These are phyloP conservation scores for Apostichopus parvimensis DNA, from an alignment of 35 echinoderm and acorn worm genomes.

Conservation along the genomic window DNA sequence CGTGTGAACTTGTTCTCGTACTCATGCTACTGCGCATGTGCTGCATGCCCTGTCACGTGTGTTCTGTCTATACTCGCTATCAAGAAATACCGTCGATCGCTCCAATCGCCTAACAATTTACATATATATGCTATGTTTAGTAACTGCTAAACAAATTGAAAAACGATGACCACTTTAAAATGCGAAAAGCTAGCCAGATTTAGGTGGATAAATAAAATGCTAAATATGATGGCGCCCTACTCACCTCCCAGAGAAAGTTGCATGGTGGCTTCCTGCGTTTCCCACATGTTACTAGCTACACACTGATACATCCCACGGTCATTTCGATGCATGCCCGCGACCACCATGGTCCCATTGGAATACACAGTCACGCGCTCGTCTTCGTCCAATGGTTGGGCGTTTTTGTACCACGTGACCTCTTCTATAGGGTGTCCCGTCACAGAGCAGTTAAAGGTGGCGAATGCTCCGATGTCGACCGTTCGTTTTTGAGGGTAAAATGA, in stretches of 20 bases:
- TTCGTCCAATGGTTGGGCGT: slow-evolving; percentile 85
- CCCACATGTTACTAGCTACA: slow-evolving; percentile 89
- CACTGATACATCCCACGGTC: slow-evolving; percentile 98
- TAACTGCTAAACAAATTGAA: too few species aligned
- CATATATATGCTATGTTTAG: too few species aligned
- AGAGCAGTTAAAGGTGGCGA: slow-evolving; percentile 91
- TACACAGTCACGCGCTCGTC: slow-evolving; percentile 82
- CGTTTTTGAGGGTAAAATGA: slow-evolving; percentile 93
- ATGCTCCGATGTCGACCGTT: slow-evolving; percentile 87
- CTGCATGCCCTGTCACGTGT: too few species aligned
- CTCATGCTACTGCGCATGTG: too few species aligned
- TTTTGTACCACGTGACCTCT: slow-evolving; percentile 92
- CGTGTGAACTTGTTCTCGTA: too few species aligned
- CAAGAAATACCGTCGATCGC: too few species aligned
- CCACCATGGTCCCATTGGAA: slow-evolving; percentile 86
- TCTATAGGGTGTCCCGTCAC: slow-evolving; percentile 86
- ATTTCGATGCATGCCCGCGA: slow-evolving; percentile 79
- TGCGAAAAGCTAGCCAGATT: neutral
- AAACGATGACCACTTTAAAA: too few species aligned
- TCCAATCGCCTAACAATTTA: too few species aligned
- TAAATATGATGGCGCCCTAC: neutral
- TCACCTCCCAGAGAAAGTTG: slow-evolving; percentile 93
- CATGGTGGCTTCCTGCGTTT: slow-evolving; percentile 93
- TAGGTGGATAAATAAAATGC: neutral
- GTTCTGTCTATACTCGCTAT: too few species aligned